A percentile compares a stretch with the other conserved stretches of the same genome.
These are phyloP conservation scores for Actinia tenebrosa DNA, from an alignment of 64 coral and sea anemone genomes.

Conservation along the genomic window DNA sequence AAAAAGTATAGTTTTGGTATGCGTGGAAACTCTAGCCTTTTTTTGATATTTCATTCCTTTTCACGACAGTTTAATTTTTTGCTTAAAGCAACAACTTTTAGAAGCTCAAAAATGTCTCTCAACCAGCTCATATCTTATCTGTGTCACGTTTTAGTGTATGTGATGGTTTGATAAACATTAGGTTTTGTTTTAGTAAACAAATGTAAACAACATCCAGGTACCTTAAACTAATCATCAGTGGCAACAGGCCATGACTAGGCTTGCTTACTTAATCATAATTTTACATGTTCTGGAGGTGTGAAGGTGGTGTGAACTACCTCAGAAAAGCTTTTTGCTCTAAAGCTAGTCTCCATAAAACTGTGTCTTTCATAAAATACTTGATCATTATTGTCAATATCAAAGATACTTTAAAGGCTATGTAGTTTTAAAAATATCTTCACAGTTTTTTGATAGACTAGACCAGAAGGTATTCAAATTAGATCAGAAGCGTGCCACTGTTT, in stretches of 20 bases:
- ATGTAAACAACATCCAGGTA: neutral
- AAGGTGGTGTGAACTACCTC: neutral
- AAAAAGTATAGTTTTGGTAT: no score
- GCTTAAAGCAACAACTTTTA: neutral
- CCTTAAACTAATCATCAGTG: neutral
- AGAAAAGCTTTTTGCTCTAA: no score
- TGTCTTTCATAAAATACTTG: no score
- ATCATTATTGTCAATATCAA: no score
- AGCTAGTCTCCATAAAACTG: no score
- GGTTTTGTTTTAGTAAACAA: constrained; percentile 1
- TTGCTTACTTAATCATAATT: neutral
- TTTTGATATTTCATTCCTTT: no score
- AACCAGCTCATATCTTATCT: neutral
- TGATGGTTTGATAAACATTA: constrained; percentile 6
- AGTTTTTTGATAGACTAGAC: neutral
- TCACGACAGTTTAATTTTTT: no score
- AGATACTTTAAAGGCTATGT: no score
- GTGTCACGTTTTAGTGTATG: constrained; percentile 5
- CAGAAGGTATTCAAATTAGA: neutral
- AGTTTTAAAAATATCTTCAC: no score
- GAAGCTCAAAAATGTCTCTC: neutral
- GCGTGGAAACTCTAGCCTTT: no score
- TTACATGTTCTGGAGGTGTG: neutral
- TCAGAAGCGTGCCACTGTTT: neutral
- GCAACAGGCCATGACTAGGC: neutral